phyloP scores from a whole-genome alignment of 2,888 invertebrate species.

The Nephrocerus scutellatus region DNA sequence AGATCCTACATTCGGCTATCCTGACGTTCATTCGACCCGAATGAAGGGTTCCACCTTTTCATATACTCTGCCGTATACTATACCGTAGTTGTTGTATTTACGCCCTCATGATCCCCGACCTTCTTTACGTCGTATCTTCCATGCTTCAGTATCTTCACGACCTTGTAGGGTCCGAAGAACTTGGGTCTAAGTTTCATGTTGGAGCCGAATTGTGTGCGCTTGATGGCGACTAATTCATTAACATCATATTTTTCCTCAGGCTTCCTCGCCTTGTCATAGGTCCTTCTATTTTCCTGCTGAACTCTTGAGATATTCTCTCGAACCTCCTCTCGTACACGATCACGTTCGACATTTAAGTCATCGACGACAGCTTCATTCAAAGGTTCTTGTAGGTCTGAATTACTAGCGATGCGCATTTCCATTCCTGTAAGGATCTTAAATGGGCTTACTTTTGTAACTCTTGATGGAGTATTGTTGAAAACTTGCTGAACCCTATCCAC shows the following conservation, averaged over 20 bases:
- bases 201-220: slow-evolving; percentile 14
- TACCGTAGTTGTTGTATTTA: slow-evolving; percentile 6
- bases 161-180: slow-evolving; percentile 14
- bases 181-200: slow-evolving; percentile 11
- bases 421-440: slow-evolving; percentile 1
- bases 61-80: slow-evolving; percentile 13
- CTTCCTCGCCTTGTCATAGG: slow-evolving; percentile 1
- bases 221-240: slow-evolving; percentile 16
- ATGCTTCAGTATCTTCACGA: background rate
- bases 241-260: slow-evolving; percentile 1
- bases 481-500: slow-evolving; percentile 17
- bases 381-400: no score
- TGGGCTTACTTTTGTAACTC: background rate
- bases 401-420: slow-evolving; percentile 1
- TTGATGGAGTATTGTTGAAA: slow-evolving; percentile 19
- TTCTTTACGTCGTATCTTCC: slow-evolving; percentile 14
- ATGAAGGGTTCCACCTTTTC: slow-evolving; percentile 13
- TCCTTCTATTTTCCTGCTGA: slow-evolving; percentile 6
- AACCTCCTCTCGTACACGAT: slow-evolving; percentile 5
- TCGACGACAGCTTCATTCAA: no score
- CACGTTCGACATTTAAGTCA: slow-evolving; percentile 5
- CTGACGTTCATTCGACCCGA: slow-evolving; percentile 12
- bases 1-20: slow-evolving; percentile 9
- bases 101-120: slow-evolving; percentile 13
- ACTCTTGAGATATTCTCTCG: slow-evolving; percentile 3